Percentiles rank a stretch among this genome's conserved stretches.
These are phyloP conservation scores for Calypte anna DNA, from an alignment of 2,113 vertebrate species.

Conservation along the genomic window DNA sequence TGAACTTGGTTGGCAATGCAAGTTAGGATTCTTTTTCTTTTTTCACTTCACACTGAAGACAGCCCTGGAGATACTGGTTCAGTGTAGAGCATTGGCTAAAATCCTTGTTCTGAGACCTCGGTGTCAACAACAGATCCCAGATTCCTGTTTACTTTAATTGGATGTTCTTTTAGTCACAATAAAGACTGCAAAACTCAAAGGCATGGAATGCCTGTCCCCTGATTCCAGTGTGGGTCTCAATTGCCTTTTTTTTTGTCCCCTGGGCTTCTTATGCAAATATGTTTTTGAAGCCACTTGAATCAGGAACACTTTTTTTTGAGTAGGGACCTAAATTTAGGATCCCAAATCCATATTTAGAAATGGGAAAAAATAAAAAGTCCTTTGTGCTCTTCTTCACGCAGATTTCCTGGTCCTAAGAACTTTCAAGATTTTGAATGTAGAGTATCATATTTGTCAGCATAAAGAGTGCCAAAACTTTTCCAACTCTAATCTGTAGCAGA, in stretches of 20 bases:
- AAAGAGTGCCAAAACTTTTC: not conserved
- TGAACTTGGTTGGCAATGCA: not conserved
- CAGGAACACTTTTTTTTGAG: slow-evolving; percentile 42
- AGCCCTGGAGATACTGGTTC: not conserved
- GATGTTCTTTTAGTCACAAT: slow-evolving; percentile 41
- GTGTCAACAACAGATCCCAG: slow-evolving; percentile 46
- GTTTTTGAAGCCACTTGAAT: slow-evolving; percentile 41
- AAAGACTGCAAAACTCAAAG: slow-evolving; percentile 50
- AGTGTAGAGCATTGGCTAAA: not conserved
- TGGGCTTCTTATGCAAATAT: not conserved
- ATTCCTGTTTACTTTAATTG: slow-evolving; percentile 52
- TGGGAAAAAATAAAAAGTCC: not conserved
- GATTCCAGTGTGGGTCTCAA: not conserved
- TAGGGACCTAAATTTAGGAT: slow-evolving; percentile 37
- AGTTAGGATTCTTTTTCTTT: not conserved
- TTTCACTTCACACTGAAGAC: not conserved
- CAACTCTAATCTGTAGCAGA: not conserved
- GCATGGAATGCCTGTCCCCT: not conserved
- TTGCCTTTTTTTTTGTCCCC: not conserved
- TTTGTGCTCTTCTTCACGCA: not conserved
- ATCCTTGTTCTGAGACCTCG: not conserved
- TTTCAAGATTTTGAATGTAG: not conserved
- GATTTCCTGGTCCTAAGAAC: not conserved
- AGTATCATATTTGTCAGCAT: not conserved
- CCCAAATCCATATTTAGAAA: not conserved